Conservation (phyloP, 2,888 invertebrate genomes). For the Eristalis tenax region DNA sequence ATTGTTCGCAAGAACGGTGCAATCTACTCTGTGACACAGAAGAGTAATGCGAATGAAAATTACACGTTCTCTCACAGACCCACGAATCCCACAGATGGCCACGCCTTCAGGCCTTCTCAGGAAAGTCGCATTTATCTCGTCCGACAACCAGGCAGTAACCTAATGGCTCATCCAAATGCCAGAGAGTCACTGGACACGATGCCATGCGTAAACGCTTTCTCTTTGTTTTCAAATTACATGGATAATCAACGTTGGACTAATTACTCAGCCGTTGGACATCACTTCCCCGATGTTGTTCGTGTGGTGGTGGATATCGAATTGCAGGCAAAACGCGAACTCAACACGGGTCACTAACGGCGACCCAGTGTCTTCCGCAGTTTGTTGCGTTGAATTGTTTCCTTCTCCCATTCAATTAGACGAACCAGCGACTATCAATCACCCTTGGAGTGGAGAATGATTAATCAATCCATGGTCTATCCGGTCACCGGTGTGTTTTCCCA, state of each 20-base stretch:
- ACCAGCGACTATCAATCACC: slow-evolving; percentile 7
- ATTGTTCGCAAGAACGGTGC: no score
- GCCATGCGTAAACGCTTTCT: slow-evolving; percentile 26
- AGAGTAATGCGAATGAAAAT: background rate
- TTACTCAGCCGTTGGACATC: slow-evolving; percentile 25
- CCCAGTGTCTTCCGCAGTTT: background rate
- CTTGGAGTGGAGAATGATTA: background rate
- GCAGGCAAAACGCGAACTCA: background rate
- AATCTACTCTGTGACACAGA: no score
- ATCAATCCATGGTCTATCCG: slow-evolving; percentile 7
- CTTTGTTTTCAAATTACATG: slow-evolving; percentile 51
- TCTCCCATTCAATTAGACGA: slow-evolving; percentile 10
- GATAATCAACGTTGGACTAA: slow-evolving; percentile 37
- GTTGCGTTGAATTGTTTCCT: background rate
- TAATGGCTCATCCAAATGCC: background rate
- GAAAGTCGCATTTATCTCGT: background rate
- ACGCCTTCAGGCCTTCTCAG: background rate
- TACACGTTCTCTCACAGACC: background rate
- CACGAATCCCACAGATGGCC: background rate
- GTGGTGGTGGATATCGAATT: background rate
- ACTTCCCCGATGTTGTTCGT: slow-evolving; percentile 24
- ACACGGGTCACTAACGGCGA: background rate
- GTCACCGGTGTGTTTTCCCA: slow-evolving; percentile 8
- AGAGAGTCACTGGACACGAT: background rate
- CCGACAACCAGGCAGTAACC: background rate